These are phyloP conservation scores for Candoia aspera DNA, from an alignment of 2,113 vertebrate genomes.

Conservation along the genomic window DNA sequence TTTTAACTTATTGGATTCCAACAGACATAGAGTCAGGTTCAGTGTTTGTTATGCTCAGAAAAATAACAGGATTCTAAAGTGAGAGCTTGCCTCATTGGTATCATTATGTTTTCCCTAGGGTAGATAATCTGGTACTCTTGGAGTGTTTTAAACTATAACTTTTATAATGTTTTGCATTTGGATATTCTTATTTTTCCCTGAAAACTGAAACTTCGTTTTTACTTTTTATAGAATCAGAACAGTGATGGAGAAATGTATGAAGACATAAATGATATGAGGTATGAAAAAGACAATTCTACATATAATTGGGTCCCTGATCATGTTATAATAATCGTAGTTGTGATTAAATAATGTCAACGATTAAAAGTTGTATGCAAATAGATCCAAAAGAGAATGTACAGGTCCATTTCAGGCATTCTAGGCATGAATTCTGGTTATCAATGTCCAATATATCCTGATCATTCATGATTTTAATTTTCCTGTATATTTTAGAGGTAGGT, in stretches of 20 bases:
- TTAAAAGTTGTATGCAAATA: neutral
- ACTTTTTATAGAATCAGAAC: constrained; percentile 72
- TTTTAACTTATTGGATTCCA: neutral
- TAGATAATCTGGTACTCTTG: neutral
- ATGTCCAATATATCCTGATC: neutral
- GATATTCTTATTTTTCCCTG: neutral
- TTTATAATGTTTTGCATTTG: neutral
- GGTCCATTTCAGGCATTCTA: neutral
- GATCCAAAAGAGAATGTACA: neutral
- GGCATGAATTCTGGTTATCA: neutral
- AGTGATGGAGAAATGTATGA: constrained; percentile 88
- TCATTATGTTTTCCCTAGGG: no score
- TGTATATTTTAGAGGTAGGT: neutral
- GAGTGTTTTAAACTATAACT: neutral
- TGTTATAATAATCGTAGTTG: neutral
- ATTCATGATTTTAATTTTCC: neutral
- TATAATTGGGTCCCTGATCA: neutral
- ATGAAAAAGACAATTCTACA: constrained; percentile 27
- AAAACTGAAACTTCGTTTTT: constrained; percentile 34
- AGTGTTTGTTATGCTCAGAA: neutral
- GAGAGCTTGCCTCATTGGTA: neutral
- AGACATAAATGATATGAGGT: constrained; percentile 85
- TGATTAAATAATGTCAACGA: neutral
- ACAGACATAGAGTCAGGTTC: neutral
- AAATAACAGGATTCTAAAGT: no score